A percentile compares a stretch with the other conserved stretches of the same genome.
These are phyloP conservation scores for Scaptodrosophila latifasciaeformis DNA, from an alignment of 2,888 invertebrate genomes.

Conservation along the genomic window DNA sequence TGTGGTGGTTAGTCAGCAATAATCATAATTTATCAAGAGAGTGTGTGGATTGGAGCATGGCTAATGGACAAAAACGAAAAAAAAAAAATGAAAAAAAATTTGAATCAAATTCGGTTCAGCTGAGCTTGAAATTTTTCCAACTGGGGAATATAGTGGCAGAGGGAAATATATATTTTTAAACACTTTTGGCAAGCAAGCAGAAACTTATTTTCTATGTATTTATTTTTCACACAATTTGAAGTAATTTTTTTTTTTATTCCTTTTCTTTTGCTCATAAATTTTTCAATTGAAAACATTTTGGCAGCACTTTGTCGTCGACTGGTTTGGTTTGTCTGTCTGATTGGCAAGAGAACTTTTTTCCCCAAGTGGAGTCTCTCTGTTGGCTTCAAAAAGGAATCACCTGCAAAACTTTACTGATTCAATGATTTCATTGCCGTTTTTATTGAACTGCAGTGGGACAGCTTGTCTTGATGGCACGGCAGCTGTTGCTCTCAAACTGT, in stretches of 20 bases:
- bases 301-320: neutral
- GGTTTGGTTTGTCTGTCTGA: neutral
- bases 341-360: neutral
- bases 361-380: constrained; percentile 16
- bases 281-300: constrained; percentile 47
- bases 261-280: constrained; percentile 63
- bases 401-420: constrained; percentile 49
- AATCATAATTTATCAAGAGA: neutral
- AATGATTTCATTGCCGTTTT: constrained; percentile 63
- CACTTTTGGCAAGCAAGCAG: neutral
- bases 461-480: constrained; percentile 16
- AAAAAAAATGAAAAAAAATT: too few species aligned
- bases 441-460: constrained; percentile 50
- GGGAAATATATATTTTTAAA: too few species aligned
- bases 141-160: constrained; percentile 29
- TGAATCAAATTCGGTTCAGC: too few species aligned
- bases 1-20: constrained; percentile 9
- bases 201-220: constrained; percentile 27
- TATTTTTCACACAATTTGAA: constrained; percentile 58
- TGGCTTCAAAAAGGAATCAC: neutral
- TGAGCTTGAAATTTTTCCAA: too few species aligned
- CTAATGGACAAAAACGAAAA: constrained; percentile 19
- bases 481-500: constrained; percentile 17
- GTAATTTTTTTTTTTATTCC: too few species aligned
- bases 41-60: constrained; percentile 8